Evolutionary conservation across 2,797 vertebrate genomes (phyloP), one percentile per base, ranked within the genome.

Genomic region (Dendrocincla tyrannina): DNA sequence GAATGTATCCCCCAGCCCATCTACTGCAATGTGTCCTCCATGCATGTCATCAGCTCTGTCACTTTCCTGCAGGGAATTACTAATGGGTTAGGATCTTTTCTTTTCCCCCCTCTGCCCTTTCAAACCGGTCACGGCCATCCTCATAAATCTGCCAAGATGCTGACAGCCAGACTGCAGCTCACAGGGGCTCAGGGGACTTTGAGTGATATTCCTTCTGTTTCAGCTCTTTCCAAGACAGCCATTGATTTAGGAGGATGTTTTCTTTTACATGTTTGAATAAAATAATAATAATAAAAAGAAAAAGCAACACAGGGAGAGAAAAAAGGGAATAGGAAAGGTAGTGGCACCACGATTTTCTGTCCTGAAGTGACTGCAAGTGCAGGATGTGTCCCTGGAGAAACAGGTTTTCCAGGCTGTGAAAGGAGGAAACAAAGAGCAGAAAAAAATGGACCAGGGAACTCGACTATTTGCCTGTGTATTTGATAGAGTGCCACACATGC

Each of bases 191-290:
- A 37, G 77, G 91, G 87, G 93, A 85, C 82, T 93, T 91, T 87
- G 96, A 97, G 85, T 83, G 87, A 96, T 97, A 96, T 96, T 96
- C 96, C 97, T 97, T 97, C 97, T 97, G 96, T 91, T 97, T 55
- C 79, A 74, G 76, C 73, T 88, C 84, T 95, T 91, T 92, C 87
- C 75, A 78, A 94, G 94, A 88, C 84, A 96, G 82, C 42, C 92
- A 69, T 39, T 96, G 95, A 97, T 96, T 96, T 94, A 97, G 80
- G 62, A 95, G 53, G 66, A 69, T 79, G 62, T 79, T 67, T 96
- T 52, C 50, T 93, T 91, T 95, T 86, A 92, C 46, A 66, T 60
- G 33, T 85, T 89, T 8, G 0, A 94, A 83, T 63, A 47, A 77
- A 91, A 44, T 9, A 50, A 30, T 16, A 70, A 17, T 20, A 55